phyloP scores from a whole-genome alignment of 2,113 vertebrate genomes.

The Capricornis sumatraensis region DNA sequence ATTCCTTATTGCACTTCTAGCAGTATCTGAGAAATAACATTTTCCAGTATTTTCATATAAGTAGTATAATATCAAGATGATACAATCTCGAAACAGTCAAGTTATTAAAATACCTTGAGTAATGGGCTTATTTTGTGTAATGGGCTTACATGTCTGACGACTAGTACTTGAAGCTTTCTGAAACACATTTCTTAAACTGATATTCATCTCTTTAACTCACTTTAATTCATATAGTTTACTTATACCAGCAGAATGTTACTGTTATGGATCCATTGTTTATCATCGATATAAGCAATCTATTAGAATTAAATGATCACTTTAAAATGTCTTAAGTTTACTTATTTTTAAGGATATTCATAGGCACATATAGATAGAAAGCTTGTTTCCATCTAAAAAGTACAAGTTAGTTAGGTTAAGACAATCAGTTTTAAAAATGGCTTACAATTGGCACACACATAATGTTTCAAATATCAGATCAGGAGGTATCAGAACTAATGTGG shows the following conservation, averaged over 20 bases:
- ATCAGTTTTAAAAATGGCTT: background rate
- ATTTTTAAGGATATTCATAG: background rate
- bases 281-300: background rate
- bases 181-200: background rate
- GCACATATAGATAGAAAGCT: background rate
- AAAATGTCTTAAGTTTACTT: background rate
- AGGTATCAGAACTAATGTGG: background rate
- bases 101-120: background rate
- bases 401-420: background rate
- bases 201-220: background rate
- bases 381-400: background rate
- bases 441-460: background rate
- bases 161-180: background rate
- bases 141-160: background rate
- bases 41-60: background rate
- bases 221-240: slow-evolving; percentile 27
- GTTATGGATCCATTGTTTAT: background rate
- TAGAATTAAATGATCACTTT: background rate
- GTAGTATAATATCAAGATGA: background rate
- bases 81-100: background rate
- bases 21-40: background rate
- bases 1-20: background rate
- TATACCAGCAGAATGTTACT: background rate
- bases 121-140: background rate
- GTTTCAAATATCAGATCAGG: background rate